phyloP scores from a whole-genome alignment of 2,113 vertebrate genomes.

The Hypomesus transpacificus region DNA sequence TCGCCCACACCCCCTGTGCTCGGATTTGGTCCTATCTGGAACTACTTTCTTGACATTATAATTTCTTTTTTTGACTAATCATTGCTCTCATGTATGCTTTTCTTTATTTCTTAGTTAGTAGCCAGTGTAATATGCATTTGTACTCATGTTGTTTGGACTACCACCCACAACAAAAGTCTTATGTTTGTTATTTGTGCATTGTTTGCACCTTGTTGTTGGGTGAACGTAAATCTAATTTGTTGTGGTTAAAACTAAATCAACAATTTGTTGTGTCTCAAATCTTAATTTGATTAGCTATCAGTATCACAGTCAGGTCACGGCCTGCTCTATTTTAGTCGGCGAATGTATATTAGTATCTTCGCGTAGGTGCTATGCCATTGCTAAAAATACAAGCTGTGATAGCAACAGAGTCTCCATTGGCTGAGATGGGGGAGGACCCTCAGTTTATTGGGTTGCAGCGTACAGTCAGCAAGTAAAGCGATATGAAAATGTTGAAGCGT shows the following conservation, averaged over 20 bases:
- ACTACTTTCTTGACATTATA: constrained; percentile 66
- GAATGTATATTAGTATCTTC: constrained; percentile 40
- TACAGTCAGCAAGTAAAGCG: constrained; percentile 50
- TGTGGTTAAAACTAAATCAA: too few species aligned
- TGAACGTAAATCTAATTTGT: too few species aligned
- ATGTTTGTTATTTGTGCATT: too few species aligned
- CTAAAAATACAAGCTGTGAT: constrained; percentile 91
- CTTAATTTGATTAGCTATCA: neutral
- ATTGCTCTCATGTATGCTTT: neutral
- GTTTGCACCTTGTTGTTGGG: too few species aligned
- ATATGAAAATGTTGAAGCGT: constrained; percentile 32
- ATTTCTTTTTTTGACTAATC: neutral
- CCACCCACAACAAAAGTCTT: too few species aligned
- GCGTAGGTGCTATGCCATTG: constrained; percentile 36
- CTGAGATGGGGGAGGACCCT: constrained; percentile 32
- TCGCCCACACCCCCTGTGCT: constrained; percentile 62
- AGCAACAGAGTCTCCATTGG: constrained; percentile 92
- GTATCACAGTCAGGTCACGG: neutral
- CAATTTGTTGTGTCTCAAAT: neutral
- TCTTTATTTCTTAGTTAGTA: too few species aligned
- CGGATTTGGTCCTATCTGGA: constrained; percentile 41
- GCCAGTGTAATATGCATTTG: too few species aligned
- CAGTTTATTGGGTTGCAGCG: constrained; percentile 53
- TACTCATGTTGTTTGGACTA: too few species aligned
- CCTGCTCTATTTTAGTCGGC: neutral